Percentiles rank a stretch among this genome's conserved stretches.
Conservation (phyloP, 2,113 vertebrate species). For the Formicarius rufipectus region DNA sequence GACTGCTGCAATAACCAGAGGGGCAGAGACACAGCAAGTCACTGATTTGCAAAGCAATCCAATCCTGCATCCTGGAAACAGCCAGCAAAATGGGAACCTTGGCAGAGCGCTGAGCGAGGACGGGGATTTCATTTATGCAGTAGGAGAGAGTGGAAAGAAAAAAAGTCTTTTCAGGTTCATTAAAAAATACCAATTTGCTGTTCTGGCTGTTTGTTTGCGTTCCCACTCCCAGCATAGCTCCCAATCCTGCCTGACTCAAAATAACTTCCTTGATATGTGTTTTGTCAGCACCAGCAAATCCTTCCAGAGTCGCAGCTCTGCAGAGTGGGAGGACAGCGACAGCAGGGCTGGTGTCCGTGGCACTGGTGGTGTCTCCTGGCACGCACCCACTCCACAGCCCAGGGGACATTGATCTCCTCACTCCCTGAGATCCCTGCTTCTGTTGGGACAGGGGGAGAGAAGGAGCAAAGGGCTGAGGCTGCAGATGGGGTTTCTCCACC, state of each 20-base stretch:
- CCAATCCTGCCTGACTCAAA: conserved; percentile 7
- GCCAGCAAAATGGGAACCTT: not conserved
- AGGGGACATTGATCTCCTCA: not conserved
- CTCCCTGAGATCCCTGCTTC: not conserved
- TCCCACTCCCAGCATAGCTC: conserved; percentile 12
- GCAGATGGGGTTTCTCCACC: not conserved
- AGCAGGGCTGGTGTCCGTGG: not conserved
- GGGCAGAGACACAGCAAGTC: not conserved
- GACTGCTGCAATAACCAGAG: accelerated
- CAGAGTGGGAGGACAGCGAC: not conserved
- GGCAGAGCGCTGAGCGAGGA: not conserved
- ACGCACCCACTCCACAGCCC: not conserved
- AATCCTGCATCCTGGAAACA: not conserved
- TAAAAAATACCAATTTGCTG: conserved; percentile 4
- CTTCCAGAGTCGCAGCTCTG: not conserved
- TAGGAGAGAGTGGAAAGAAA: not conserved
- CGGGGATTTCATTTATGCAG: not conserved
- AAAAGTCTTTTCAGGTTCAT: not conserved
- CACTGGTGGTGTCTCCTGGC: not conserved
- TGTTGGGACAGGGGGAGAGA: not conserved
- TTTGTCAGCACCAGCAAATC: not conserved
- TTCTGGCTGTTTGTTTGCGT: conserved; percentile 21
- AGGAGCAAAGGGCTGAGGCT: not conserved
- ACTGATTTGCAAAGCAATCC: not conserved
- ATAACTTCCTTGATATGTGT: not conserved